These are phyloP conservation scores for Turritopsis dohrnii DNA, from an alignment of 30 jellyfish, hydroid and myxozoan species.

Conservation along the genomic window DNA sequence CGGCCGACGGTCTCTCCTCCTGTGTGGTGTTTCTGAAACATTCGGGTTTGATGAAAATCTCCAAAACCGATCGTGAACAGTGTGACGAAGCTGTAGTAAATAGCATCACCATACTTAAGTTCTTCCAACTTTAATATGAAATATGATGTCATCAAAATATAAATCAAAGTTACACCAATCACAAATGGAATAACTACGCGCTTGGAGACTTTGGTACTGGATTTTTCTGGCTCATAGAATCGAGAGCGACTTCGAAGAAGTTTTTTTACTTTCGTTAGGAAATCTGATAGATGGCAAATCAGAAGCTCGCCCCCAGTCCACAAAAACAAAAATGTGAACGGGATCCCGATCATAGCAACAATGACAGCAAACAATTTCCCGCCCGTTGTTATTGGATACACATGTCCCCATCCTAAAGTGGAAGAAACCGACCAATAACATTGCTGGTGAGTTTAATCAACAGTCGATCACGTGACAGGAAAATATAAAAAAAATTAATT, in stretches of 20 bases:
- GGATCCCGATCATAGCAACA: background rate
- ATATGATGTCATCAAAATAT: background rate
- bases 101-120: background rate
- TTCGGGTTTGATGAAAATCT: background rate
- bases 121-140: background rate
- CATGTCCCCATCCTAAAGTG: background rate
- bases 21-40: background rate
- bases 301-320: background rate
- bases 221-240: background rate
- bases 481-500: too few relatives aligned
- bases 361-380: background rate
- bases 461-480: too few relatives aligned
- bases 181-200: background rate
- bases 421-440: background rate
- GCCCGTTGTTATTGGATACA: background rate
- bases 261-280: background rate
- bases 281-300: background rate
- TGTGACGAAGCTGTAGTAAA: constrained; percentile 5
- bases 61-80: background rate
- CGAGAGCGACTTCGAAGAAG: background rate
- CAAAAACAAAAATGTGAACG: background rate
- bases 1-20: background rate
- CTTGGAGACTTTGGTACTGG: background rate
- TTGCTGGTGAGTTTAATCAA: too few relatives aligned
- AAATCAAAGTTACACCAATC: background rate